These are phyloP conservation scores for Philypnodon macrostomus DNA, from an alignment of 2,797 vertebrate species.

Conservation along the genomic window DNA sequence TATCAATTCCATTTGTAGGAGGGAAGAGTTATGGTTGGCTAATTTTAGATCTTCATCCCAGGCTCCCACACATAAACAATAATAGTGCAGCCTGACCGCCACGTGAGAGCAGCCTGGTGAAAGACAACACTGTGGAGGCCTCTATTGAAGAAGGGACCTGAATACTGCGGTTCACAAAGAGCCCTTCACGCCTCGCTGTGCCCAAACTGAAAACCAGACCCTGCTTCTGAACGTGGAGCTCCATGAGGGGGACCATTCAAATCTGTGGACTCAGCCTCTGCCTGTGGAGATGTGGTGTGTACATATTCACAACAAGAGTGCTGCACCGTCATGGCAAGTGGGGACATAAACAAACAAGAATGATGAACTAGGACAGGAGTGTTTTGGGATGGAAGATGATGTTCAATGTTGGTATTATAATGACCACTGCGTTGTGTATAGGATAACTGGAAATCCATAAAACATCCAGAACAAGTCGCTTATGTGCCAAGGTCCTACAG, in stretches of 20 bases:
- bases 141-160: slow-evolving; percentile 50
- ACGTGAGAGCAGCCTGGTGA: slow-evolving; percentile 37
- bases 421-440: too few species aligned
- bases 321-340: slow-evolving; percentile 15
- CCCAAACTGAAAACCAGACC: slow-evolving; percentile 56
- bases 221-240: slow-evolving; percentile 53
- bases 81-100: slow-evolving; percentile 25
- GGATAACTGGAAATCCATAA: too few species aligned
- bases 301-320: slow-evolving; percentile 39
- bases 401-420: too few species aligned
- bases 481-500: too few species aligned
- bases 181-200: slow-evolving; percentile 62
- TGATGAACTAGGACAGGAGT: slow-evolving; percentile 10
- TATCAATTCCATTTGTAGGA: slow-evolving; percentile 12
- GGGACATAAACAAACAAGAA: slow-evolving; percentile 20
- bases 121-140: slow-evolving; percentile 46
- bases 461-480: too few species aligned
- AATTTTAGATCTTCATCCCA: slow-evolving; percentile 17
- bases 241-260: slow-evolving; percentile 51
- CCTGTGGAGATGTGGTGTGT: slow-evolving; percentile 27
- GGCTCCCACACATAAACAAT: slow-evolving; percentile 35
- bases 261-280: slow-evolving; percentile 68
- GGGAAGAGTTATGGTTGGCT: slow-evolving; percentile 10
- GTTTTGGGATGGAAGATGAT: background rate
- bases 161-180: slow-evolving; percentile 66